phyloP scores from a whole-genome alignment of 2,797 vertebrate genomes.

The Brachyrhaphis roseni region DNA sequence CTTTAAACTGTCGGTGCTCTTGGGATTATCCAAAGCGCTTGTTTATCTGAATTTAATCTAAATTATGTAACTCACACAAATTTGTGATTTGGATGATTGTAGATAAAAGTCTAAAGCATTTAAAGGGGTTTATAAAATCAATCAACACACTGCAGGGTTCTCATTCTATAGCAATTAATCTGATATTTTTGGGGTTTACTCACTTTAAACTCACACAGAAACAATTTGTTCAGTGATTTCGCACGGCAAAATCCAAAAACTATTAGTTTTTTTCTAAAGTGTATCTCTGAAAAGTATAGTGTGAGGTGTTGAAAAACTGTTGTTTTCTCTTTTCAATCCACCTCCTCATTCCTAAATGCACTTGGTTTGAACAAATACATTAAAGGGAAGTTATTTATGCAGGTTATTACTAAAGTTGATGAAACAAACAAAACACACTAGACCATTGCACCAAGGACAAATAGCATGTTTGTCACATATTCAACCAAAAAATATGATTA shows the following conservation, averaged over 20 bases:
- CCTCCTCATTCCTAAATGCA: slow-evolving; percentile 32
- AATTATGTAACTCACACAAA: slow-evolving; percentile 22
- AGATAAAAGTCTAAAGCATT: neutral
- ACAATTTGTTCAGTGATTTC: neutral
- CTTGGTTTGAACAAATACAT: slow-evolving; percentile 33
- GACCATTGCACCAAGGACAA: neutral
- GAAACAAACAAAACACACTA: neutral
- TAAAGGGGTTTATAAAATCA: slow-evolving; percentile 34
- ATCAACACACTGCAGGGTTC: slow-evolving; percentile 26
- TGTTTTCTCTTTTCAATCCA: neutral
- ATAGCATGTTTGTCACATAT: neutral
- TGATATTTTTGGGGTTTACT: neutral
- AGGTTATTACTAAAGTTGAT: slow-evolving; percentile 19
- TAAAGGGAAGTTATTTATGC: slow-evolving; percentile 39
- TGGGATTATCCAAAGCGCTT: slow-evolving; percentile 27
- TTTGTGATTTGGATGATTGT: slow-evolving; percentile 26
- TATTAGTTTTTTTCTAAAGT: neutral
- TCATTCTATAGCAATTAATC: slow-evolving; percentile 18
- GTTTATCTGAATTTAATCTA: slow-evolving; percentile 37
- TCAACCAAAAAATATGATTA: neutral
- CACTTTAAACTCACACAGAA: neutral
- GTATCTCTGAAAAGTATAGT: neutral
- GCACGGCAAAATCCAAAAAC: neutral
- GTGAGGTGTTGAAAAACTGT: neutral
- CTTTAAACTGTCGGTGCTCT: slow-evolving; percentile 8